Conservation (phyloP, 2,888 invertebrate genomes). For the Mythimna ferrago region DNA sequence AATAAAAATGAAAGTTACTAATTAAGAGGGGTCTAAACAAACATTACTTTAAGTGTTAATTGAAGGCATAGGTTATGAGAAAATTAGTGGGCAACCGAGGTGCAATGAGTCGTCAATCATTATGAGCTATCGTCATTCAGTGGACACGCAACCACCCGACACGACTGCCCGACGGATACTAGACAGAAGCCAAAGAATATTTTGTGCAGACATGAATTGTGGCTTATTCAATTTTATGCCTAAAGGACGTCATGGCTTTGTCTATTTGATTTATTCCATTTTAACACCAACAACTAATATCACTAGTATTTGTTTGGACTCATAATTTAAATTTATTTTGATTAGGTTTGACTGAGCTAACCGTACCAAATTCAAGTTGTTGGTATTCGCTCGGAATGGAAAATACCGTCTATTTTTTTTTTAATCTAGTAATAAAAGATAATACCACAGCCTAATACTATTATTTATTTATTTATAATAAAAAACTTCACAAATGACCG, state of each 20-base stretch:
- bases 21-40: constrained; percentile 72
- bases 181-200: constrained; percentile 57
- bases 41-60: constrained; percentile 79
- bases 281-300: too few relatives aligned
- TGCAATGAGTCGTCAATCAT: constrained; percentile 79
- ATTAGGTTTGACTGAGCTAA: too few relatives aligned
- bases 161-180: constrained; percentile 44
- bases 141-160: constrained; percentile 68
- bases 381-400: too few relatives aligned
- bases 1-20: constrained; percentile 66
- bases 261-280: too few relatives aligned
- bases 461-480: too few relatives aligned
- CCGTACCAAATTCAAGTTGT: too few relatives aligned
- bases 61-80: constrained; percentile 74
- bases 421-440: not conserved
- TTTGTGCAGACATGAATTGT: constrained; percentile 25
- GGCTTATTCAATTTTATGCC: not conserved
- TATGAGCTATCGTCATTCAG: constrained; percentile 69
- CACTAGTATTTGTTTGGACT: too few relatives aligned
- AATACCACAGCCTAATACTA: not conserved
- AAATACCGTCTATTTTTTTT: too few relatives aligned
- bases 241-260: not conserved
- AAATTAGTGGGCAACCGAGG: constrained; percentile 71
- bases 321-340: too few relatives aligned
- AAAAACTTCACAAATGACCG: too few relatives aligned